Percentiles rank a stretch among this genome's conserved stretches.
These are phyloP conservation scores for Mesorhabditis belari DNA, from an alignment of 2,888 invertebrate genomes.

Conservation along the genomic window DNA sequence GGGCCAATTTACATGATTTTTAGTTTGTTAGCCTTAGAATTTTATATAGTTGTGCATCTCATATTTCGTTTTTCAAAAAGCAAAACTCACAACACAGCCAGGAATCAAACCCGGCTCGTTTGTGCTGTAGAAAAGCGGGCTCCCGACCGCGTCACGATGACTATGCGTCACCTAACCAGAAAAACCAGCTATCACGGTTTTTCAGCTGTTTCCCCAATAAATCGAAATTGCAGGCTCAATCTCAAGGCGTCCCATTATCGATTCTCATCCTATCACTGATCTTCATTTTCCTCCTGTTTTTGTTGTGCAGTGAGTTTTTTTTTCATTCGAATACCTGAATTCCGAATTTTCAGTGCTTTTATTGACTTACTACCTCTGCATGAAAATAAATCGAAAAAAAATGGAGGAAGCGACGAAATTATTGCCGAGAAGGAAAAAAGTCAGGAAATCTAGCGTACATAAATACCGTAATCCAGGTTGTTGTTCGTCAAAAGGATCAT, in stretches of 20 bases:
- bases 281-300: background rate
- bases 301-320: background rate
- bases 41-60: no score
- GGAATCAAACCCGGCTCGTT: no score
- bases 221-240: constrained; percentile 10
- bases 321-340: no score
- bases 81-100: no score
- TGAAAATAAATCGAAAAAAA: constrained; percentile 11
- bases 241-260: constrained; percentile 10
- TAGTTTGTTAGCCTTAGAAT: no score
- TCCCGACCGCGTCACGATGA: no score
- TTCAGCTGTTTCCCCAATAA: no score
- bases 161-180: no score
- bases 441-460: background rate
- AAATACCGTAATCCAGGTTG: constrained; percentile 14
- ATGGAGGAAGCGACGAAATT: constrained; percentile 21
- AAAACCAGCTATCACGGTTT: no score
- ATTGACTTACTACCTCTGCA: constrained; percentile 8
- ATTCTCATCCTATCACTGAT: background rate
- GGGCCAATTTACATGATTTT: no score
- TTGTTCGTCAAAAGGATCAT: constrained; percentile 37
- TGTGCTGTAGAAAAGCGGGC: no score
- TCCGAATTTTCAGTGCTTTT: background rate
- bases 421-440: constrained; percentile 23
- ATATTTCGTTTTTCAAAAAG: no score